Evolutionary conservation across 2,797 vertebrate species (phyloP).

Genomic region (Geotrypetes seraphini): DNA sequence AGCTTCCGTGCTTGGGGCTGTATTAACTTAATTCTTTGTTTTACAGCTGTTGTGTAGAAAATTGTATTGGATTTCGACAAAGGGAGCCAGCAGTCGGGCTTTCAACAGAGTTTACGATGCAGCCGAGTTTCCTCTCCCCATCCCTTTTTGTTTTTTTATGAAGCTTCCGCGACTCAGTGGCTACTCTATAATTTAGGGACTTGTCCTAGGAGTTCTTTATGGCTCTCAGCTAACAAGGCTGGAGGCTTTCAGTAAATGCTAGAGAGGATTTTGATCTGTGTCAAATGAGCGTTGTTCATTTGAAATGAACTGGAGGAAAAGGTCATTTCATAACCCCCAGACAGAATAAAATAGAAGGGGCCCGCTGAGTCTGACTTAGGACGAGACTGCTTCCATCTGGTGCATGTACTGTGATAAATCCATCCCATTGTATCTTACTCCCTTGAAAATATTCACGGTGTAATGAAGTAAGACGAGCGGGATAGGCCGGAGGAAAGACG

Average conservation of each 20-base stretch:
- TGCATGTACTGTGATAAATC: too few species aligned
- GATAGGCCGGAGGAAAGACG: too few species aligned
- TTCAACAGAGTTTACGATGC: neutral
- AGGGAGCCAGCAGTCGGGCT: slow-evolving; percentile 2
- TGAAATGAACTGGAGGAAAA: neutral
- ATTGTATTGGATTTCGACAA: neutral
- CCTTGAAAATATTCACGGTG: too few species aligned
- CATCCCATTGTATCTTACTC: too few species aligned
- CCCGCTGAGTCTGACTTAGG: too few species aligned
- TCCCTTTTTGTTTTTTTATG: neutral
- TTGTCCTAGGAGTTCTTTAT: neutral
- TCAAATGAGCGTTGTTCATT: slow-evolving; percentile 1
- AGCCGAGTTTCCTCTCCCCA: neutral
- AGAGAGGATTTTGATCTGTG: neutral
- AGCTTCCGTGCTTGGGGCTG: slow-evolving; percentile 15
- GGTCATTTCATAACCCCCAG: too few species aligned
- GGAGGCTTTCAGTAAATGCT: neutral
- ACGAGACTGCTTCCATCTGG: too few species aligned
- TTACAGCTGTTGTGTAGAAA: slow-evolving; percentile 18
- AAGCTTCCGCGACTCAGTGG: neutral
- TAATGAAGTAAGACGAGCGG: too few species aligned
- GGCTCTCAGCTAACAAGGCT: neutral
- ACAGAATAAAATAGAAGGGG: too few species aligned
- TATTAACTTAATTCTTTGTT: slow-evolving; percentile 35
- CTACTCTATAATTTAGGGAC: slow-evolving; percentile 8